These are phyloP conservation scores for Agapornis roseicollis DNA, from an alignment of 2,113 vertebrate genomes.

Conservation along the genomic window DNA sequence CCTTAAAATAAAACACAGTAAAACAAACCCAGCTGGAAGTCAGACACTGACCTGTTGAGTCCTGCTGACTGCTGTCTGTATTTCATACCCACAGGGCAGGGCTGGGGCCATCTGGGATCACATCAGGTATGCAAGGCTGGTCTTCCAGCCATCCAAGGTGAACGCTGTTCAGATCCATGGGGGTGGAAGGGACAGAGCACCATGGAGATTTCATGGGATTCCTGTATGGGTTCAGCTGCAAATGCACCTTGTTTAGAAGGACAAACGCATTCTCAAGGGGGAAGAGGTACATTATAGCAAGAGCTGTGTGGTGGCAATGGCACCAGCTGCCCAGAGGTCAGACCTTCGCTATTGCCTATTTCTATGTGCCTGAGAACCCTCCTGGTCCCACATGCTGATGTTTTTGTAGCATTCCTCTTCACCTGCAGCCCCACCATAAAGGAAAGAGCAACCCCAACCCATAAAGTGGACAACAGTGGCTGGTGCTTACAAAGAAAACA, in stretches of 20 bases:
- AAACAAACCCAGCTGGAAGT: neutral
- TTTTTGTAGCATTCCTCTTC: neutral
- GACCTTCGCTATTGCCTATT: neutral
- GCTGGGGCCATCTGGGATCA: neutral
- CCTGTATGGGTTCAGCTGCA: neutral
- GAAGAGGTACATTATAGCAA: neutral
- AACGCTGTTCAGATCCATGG: fast-evolving
- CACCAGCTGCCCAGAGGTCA: neutral
- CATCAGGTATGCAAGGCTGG: neutral
- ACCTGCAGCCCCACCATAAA: neutral
- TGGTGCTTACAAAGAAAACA: neutral
- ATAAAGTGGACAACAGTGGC: neutral
- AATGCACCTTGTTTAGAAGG: neutral
- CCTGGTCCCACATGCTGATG: neutral
- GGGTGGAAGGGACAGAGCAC: neutral
- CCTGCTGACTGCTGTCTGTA: conserved; percentile 11
- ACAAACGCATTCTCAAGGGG: neutral
- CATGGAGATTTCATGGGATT: neutral
- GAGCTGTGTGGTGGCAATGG: neutral
- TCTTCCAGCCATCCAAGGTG: neutral
- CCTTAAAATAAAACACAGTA: neutral
- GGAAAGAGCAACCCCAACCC: neutral
- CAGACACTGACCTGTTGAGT: conserved; percentile 32
- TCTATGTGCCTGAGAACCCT: neutral
- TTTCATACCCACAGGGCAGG: neutral